Conservation (phyloP, 2,113 vertebrate genomes). For the Cathartes aura region DNA sequence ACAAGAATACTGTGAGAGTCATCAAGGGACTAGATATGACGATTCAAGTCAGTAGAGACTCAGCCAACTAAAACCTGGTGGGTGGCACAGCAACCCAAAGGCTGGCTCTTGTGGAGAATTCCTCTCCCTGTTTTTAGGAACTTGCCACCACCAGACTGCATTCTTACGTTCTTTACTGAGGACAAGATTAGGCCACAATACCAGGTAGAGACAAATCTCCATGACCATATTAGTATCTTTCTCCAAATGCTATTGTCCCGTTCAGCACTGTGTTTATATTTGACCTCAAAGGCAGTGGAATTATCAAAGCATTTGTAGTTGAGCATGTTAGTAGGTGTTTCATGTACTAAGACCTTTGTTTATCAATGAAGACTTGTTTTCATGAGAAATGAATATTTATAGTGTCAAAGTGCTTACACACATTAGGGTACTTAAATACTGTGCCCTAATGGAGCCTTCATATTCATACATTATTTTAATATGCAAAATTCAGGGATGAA, state of each 20-base stretch:
- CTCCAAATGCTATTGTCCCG: not conserved
- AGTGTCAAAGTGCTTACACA: not conserved
- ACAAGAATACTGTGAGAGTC: not conserved
- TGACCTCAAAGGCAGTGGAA: not conserved
- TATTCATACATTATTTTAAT: not conserved
- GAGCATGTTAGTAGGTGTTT: not conserved
- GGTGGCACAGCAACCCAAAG: not conserved
- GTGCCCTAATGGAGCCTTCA: not conserved
- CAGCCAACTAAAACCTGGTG: not conserved
- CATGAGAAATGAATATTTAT: not conserved
- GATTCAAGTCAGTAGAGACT: not conserved
- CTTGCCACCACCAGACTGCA: not conserved
- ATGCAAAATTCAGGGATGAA: not conserved
- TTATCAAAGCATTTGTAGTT: not conserved
- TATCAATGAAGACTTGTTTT: not conserved
- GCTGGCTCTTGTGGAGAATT: not conserved
- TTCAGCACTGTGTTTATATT: not conserved
- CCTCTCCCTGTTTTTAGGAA: not conserved
- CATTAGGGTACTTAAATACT: not conserved
- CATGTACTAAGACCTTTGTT: not conserved
- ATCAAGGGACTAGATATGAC: not conserved
- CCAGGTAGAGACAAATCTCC: not conserved
- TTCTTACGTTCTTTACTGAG: not conserved
- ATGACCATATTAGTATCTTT: not conserved
- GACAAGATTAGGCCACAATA: not conserved